Evolutionary conservation across 2,888 invertebrate genomes (phyloP).

Genomic region (Macrosiphum euphorbiae): DNA sequence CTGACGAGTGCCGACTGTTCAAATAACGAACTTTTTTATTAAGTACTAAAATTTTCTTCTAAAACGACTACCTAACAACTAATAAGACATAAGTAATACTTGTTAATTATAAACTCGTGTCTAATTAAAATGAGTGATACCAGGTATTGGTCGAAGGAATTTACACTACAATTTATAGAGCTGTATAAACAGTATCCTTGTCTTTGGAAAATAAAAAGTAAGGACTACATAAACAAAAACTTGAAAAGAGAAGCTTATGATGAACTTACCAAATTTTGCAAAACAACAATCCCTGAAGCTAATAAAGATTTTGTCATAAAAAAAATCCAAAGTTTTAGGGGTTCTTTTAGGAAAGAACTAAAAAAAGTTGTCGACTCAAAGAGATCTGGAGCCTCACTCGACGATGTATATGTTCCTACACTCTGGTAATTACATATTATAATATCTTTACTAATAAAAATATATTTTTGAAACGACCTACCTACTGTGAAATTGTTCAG

Average conservation of each 20-base stretch:
- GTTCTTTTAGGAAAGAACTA: not conserved
- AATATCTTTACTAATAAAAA: constrained; percentile 1
- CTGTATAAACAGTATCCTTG: not conserved
- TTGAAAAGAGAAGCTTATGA: not conserved
- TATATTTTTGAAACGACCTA: not conserved
- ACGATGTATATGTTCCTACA: not conserved
- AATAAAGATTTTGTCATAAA: constrained; percentile 6
- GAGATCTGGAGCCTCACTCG: not conserved
- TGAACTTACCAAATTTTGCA: not conserved
- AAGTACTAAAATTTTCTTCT: too few relatives aligned
- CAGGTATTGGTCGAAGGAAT: not conserved
- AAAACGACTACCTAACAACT: too few relatives aligned
- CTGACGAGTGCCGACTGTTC: too few relatives aligned
- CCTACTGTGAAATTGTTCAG: not conserved
- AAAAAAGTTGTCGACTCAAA: not conserved
- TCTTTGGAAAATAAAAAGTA: constrained; percentile 2
- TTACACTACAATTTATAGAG: not conserved
- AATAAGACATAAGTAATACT: too few relatives aligned
- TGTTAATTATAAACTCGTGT: too few relatives aligned
- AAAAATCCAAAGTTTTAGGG: not conserved
- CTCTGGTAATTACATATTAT: not conserved
- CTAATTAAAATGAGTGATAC: not conserved
- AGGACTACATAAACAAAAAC: constrained; percentile 3
- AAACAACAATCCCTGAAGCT: not conserved
- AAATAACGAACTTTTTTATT: too few relatives aligned